phyloP scores from a whole-genome alignment of 1,140 invertebrate species.

The Brachionus rubens region DNA sequence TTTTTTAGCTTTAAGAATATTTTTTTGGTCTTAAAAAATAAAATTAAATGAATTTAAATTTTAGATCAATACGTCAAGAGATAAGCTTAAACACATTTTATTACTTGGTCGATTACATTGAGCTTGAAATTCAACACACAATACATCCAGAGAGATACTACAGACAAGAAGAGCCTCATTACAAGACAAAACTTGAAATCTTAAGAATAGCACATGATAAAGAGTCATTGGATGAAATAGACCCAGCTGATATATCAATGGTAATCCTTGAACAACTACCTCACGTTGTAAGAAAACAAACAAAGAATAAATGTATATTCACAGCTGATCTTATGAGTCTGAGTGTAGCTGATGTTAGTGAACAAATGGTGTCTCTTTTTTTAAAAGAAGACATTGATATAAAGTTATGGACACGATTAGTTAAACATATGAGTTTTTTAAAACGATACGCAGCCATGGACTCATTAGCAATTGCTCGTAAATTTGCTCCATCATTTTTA shows the following conservation, averaged over 20 bases:
- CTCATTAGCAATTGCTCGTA: background rate
- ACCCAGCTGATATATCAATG: conserved; percentile 53
- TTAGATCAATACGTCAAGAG: conserved; percentile 23
- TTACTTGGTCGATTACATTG: conserved; percentile 39
- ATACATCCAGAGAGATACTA: conserved; percentile 44
- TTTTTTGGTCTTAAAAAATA: no score
- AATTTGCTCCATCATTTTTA: conserved; percentile 1
- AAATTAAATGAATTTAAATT: no score
- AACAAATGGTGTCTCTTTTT: background rate
- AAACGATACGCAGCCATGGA: background rate
- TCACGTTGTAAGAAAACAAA: conserved; percentile 50
- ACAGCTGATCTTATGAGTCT: conserved; percentile 41
- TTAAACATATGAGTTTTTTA: conserved; percentile 22
- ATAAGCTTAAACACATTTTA: background rate
- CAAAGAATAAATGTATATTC: conserved; percentile 51
- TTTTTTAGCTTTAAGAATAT: no score
- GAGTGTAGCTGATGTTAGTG: conserved; percentile 28
- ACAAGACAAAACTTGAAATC: conserved; percentile 39
- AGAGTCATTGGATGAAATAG: conserved; percentile 48
- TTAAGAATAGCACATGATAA: conserved; percentile 52
- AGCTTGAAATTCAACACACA: conserved; percentile 27
- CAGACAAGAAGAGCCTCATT: conserved; percentile 6
- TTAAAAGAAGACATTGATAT: conserved; percentile 26
- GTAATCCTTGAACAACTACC: conserved; percentile 54
- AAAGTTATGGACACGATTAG: conserved; percentile 20